phyloP scores from a whole-genome alignment of 2,113 vertebrate genomes.

The Antidorcas marsupialis region DNA sequence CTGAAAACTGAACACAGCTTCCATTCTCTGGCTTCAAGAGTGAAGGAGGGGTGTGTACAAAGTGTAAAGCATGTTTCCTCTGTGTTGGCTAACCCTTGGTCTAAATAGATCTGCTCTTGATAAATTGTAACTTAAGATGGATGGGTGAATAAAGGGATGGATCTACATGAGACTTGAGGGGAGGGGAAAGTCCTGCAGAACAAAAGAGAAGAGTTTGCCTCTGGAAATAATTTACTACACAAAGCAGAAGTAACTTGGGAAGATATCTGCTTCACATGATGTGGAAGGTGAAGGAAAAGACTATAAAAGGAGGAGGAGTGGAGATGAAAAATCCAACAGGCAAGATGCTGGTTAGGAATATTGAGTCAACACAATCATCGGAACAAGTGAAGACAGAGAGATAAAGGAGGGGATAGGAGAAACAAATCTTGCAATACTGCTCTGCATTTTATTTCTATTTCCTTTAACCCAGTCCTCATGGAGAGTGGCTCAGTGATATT shows the following conservation, averaged over 20 bases:
- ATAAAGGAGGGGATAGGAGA: background rate
- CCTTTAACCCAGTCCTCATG: background rate
- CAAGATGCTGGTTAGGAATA: background rate
- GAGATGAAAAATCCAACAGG: slow-evolving; percentile 1
- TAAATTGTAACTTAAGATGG: background rate
- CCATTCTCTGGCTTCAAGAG: background rate
- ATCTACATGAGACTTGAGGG: background rate
- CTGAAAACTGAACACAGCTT: background rate
- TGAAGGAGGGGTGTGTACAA: background rate
- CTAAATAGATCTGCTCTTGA: background rate
- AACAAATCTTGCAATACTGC: background rate
- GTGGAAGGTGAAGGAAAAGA: background rate
- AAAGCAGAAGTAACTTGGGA: slow-evolving; percentile 47
- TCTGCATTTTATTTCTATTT: background rate
- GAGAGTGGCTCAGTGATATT: slow-evolving; percentile 10
- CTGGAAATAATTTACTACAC: slow-evolving; percentile 33
- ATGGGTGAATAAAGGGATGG: background rate
- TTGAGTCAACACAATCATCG: background rate
- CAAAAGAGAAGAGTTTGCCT: slow-evolving; percentile 24
- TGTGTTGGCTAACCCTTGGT: background rate
- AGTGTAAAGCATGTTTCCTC: background rate
- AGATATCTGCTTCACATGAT: slow-evolving; percentile 41
- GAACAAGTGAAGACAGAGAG: background rate
- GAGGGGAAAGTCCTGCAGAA: background rate
- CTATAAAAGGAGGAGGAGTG: background rate